Evolutionary conservation across 2,113 vertebrate species (phyloP), one percentile per base, ranked within the genome.

Genomic region (Antechinus stuartii): DNA sequence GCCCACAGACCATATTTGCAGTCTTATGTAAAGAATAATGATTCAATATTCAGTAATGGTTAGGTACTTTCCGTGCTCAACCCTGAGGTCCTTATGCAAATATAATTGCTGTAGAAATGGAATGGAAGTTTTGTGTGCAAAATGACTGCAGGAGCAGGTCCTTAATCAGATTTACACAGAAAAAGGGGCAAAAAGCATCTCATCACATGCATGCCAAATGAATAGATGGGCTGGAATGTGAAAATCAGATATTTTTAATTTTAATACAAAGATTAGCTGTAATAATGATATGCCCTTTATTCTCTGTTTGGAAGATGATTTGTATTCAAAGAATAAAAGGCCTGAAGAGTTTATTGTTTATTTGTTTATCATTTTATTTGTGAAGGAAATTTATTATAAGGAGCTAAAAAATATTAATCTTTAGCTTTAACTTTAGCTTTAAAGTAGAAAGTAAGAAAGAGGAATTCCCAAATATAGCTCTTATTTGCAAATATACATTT

Each of bases 31-130:
- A 76, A 95, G 52, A 96, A 35, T 54, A 47, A 50, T 92, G 89
- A 90, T 94, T 97, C 93, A 89, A 57, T 93, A 93, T 92, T 93
- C 76, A 91, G 96, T 89, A 57, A 95, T 23, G 49, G 25, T 93
- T 92, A 93, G 57, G 92, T 91, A 57, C 27, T 89, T 93, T 92
- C 84, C 23, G 3, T 89, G 92, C 89, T 95, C 92, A 92, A n/a
- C 22, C 42, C 55, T 56, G 54, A 95, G 91, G 93, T 92, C 91
- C 89, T 94, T 90, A 57, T 96, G 94, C 92, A 92, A 96, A 89
- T 90, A 92, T n/a, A 89, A 93, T 89, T 76, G 91, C 57, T 93
- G 91, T 93, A 2, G 46, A 95, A 96, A 94, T 49, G 92, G 53
- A 94, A 61, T 68, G 19, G n/a, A 95, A 92, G 50, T 84, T 84